Conservation (phyloP, 2,113 vertebrate species). For the Eonycteris spelaea region DNA sequence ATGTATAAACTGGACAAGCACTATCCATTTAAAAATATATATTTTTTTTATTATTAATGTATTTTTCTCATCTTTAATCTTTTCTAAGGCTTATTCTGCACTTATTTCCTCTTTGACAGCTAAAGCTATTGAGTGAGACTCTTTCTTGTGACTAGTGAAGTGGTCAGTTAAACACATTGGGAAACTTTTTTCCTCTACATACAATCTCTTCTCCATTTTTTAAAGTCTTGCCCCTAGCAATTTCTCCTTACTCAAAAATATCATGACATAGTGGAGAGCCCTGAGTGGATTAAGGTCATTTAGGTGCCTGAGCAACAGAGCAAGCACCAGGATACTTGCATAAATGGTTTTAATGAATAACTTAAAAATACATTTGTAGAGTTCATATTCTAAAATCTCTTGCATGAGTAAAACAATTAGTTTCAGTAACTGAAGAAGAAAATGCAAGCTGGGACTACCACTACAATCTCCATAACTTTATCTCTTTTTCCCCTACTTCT, state of each 20-base stretch:
- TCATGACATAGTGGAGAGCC: neutral
- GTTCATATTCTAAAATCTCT: constrained; percentile 24
- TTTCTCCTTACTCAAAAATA: constrained; percentile 38
- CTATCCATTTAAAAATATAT: neutral
- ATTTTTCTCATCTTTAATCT: constrained; percentile 31
- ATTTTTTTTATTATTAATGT: neutral
- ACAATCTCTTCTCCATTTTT: constrained; percentile 11
- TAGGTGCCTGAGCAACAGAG: neutral
- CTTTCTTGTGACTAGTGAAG: neutral
- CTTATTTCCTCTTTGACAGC: neutral
- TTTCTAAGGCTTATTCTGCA: constrained; percentile 16
- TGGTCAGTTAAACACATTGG: constrained; percentile 14
- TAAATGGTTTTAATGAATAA: constrained; percentile 20
- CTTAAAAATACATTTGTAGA: neutral
- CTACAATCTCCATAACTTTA: neutral
- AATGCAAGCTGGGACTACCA: neutral
- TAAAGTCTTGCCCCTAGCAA: constrained; percentile 13
- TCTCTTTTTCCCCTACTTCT: neutral
- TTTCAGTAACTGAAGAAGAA: neutral
- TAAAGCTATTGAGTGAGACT: neutral
- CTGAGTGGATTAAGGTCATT: constrained; percentile 19
- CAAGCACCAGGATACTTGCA: constrained; percentile 16
- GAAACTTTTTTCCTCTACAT: neutral
- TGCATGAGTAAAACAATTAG: neutral
- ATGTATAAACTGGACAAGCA: neutral